phyloP scores from a whole-genome alignment of 2,113 vertebrate species.

The Sceloporus undulatus region DNA sequence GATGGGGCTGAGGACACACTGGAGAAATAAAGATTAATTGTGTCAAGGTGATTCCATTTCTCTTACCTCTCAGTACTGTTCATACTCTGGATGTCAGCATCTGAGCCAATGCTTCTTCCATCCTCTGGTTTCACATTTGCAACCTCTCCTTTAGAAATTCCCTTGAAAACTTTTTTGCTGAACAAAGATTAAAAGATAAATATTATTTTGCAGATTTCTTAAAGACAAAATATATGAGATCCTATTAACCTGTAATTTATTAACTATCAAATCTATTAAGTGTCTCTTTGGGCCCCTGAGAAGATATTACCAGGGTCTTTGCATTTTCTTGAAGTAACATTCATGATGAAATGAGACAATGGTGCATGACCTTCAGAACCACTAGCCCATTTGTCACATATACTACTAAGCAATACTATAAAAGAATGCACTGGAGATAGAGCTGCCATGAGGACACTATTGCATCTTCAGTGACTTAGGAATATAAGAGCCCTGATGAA shows the following conservation, averaged over 20 bases:
- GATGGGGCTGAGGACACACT: not conserved
- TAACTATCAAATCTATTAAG: not conserved
- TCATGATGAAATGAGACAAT: rapidly evolving
- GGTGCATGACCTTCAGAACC: too few relatives aligned
- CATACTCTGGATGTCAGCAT: conserved; percentile 77
- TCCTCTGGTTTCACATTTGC: conserved; percentile 65
- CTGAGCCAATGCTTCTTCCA: conserved; percentile 70
- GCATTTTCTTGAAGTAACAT: not conserved
- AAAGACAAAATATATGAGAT: not conserved
- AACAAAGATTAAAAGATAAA: conserved; percentile 63
- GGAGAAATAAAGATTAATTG: not conserved
- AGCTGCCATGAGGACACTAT: not conserved
- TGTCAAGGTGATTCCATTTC: not conserved
- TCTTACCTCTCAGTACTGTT: conserved; percentile 81
- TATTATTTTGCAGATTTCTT: not conserved
- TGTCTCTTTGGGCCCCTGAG: not conserved
- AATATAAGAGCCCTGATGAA: not conserved
- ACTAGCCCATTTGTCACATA: rapidly evolving
- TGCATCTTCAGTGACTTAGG: not conserved
- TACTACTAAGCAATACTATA: not conserved
- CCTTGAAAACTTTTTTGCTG: conserved; percentile 71
- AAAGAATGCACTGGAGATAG: not conserved
- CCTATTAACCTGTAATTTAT: not conserved
- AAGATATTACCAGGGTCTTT: not conserved
- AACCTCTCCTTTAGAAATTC: conserved; percentile 81